Conservation (phyloP, 2,113 vertebrate genomes). For the Vanacampus margaritifer region DNA sequence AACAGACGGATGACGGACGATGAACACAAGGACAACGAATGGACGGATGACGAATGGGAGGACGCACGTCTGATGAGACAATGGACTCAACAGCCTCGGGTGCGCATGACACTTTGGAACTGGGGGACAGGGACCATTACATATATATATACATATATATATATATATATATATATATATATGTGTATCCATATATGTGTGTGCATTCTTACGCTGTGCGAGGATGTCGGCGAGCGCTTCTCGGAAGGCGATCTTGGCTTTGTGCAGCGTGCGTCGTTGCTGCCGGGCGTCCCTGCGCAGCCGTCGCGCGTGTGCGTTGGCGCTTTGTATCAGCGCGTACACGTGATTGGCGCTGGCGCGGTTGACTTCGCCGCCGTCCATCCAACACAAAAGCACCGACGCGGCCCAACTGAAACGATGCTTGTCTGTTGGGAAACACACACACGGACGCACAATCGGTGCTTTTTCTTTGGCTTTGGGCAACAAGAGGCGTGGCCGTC, state of each 20-base stretch:
- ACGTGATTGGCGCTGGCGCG: slow-evolving; percentile 90
- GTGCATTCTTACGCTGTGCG: slow-evolving; percentile 66
- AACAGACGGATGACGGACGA: not conserved
- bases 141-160: too few relatives aligned
- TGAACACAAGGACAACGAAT: too few relatives aligned
- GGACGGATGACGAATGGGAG: too few relatives aligned
- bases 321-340: slow-evolving; percentile 95
- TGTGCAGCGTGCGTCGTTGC: slow-evolving; percentile 87
- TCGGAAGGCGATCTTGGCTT: slow-evolving; percentile 87
- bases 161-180: too few relatives aligned
- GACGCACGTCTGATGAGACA: too few relatives aligned
- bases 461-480: not conserved
- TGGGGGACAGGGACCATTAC: too few relatives aligned
- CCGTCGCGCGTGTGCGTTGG: slow-evolving; percentile 89
- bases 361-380: slow-evolving; percentile 92
- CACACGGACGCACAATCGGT: not conserved
- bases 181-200: not conserved
- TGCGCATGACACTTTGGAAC: too few relatives aligned
- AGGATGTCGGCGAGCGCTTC: slow-evolving; percentile 85
- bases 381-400: slow-evolving; percentile 86
- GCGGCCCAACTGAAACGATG: slow-evolving; percentile 86
- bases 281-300: slow-evolving; percentile 85
- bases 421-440: slow-evolving; percentile 75
- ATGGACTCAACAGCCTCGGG: too few relatives aligned
- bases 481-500: too few relatives aligned